Base-by-base conservation (phyloP, 2,888 invertebrate genomes). In the Heliconius erato region DNA sequence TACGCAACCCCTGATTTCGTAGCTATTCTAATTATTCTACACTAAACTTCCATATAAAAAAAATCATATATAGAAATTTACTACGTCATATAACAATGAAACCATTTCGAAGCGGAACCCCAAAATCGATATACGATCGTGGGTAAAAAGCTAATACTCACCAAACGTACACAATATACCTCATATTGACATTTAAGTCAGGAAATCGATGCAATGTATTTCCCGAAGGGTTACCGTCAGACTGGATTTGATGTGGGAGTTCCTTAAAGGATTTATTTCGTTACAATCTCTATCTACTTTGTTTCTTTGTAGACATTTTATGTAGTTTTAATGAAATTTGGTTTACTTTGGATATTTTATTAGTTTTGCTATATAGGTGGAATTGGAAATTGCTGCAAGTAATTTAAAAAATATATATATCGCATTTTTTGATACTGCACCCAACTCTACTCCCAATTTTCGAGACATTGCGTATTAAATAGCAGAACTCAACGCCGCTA, bases 131-230 rank as follows among this genome's bases (percentile, higher is more conserved):
- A 68, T 35, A 74, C 32, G 40, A 72, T 40, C 63, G 69, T 35
- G 71, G 35, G 49, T 63, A 49, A 71, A 44, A 49, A 65, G 59
- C 79, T 72, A 65, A 74, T 74, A 80, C 65, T 49, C 63, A 63
- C 69, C 59, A 71, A 79, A 79, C 54, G 54, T 35, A 68, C 59
- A 28, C 59, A 72, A 77, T 71, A 65, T 83, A 85, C 59, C 81
- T 82, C 72, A 82, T 77, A 84, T 82, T 82, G 84, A 85, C 84
- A 83, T 84, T 85, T 81, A 80, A 84, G 86, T 81, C 79, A 79
- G 85, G 85, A 84, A 85, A 86, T 86, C 85, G 90, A 86, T 91
- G 90, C 92, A 89, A 90, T 87, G 88, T 88, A 92, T 92, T 92
- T 92, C 92, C 92, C 92, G 88, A 88, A 88, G 92, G 92, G 87